Conservation (phyloP, 2,888 invertebrate species). For the Vandiemenella viatica region DNA sequence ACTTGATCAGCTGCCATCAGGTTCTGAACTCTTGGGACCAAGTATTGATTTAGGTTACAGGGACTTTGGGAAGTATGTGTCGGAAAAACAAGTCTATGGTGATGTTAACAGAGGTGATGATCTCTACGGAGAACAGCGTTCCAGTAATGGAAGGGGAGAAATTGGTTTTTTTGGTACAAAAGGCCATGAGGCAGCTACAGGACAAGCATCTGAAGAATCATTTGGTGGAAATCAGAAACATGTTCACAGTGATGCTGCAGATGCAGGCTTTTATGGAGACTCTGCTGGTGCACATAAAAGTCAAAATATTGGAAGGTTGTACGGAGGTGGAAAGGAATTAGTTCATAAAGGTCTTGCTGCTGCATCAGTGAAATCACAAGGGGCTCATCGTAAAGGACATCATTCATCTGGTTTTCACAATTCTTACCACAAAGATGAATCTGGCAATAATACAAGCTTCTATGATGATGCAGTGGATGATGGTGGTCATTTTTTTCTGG, state of each 20-base stretch:
- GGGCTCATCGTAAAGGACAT: constrained; percentile 16
- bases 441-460: constrained; percentile 18
- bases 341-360: constrained; percentile 12
- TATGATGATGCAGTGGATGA: constrained; percentile 17
- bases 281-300: constrained; percentile 9
- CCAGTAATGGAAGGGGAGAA: constrained; percentile 8
- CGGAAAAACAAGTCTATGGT: constrained; percentile 1
- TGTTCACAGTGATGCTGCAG: constrained; percentile 1
- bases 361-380: constrained; percentile 9
- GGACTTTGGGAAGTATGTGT: constrained; percentile 4
- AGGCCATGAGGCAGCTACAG: constrained; percentile 7
- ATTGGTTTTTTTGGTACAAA: constrained; percentile 14
- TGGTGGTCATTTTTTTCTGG: constrained; percentile 10
- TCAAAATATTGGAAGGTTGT: constrained; percentile 12
- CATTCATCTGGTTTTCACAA: constrained; percentile 17
- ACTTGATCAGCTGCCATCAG: constrained; percentile 4
- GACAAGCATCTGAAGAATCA: constrained; percentile 1
- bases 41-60: not conserved
- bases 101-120: too few species aligned
- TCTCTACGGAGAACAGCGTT: constrained; percentile 6
- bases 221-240: constrained; percentile 8
- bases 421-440: constrained; percentile 19
- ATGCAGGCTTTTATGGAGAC: constrained; percentile 9
- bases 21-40: constrained; percentile 5
- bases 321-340: constrained; percentile 14